phyloP scores from a whole-genome alignment of 2,113 vertebrate genomes.

The Scomber scombrus region DNA sequence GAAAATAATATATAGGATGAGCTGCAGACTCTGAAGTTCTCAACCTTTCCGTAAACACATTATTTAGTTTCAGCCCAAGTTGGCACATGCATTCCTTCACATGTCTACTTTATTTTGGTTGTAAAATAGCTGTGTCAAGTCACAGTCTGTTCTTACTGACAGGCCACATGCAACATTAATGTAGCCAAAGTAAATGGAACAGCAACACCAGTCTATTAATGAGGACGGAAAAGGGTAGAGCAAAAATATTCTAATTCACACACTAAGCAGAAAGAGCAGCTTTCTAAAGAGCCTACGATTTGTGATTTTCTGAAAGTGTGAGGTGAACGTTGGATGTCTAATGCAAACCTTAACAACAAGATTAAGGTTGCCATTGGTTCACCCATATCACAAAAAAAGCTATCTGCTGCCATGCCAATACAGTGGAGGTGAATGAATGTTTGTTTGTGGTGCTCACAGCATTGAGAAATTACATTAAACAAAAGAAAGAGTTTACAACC shows the following conservation, averaged over 20 bases:
- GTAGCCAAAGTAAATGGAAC: conserved; percentile 65
- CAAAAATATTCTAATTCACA: conserved; percentile 4
- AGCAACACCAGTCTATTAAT: conserved; percentile 53
- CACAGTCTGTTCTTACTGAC: conserved; percentile 20
- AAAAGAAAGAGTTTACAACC: too few relatives aligned
- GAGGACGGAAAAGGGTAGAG: conserved; percentile 43
- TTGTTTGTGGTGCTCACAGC: too few relatives aligned
- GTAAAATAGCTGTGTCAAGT: conserved; percentile 21
- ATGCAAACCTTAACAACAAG: neutral
- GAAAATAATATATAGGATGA: neutral
- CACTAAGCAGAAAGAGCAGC: neutral
- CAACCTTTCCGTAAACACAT: neutral
- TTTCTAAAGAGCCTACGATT: neutral
- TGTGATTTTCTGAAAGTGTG: neutral
- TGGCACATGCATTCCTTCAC: conserved; percentile 1
- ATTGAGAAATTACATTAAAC: too few relatives aligned
- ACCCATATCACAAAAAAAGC: conserved; percentile 9
- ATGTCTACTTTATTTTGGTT: conserved; percentile 33
- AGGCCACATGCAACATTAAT: conserved; percentile 33
- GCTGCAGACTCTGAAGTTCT: neutral
- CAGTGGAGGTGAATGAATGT: neutral
- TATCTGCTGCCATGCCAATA: neutral
- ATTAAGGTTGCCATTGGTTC: neutral
- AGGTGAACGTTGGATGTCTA: conserved; percentile 1
- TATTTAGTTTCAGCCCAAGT: neutral